Conservation (phyloP, 2,797 vertebrate species). For the Enoplosus armatus region DNA sequence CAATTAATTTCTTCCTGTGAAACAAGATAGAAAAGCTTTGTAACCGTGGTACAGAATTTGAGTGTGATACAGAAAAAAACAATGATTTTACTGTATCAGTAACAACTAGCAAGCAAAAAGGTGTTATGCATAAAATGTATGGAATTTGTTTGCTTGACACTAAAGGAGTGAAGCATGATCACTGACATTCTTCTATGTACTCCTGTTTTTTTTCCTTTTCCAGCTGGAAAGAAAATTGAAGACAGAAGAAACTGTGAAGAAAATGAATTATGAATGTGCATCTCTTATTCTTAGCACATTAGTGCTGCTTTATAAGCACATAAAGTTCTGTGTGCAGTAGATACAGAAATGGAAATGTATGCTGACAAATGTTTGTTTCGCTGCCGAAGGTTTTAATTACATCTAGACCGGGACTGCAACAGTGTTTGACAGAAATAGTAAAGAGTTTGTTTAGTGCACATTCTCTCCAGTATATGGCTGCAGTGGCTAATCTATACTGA, state of each 20-base stretch:
- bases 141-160: slow-evolving; percentile 7
- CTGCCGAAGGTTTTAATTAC: background rate
- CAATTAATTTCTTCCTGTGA: too few species aligned
- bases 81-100: too few species aligned
- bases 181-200: background rate
- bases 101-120: background rate
- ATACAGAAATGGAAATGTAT: slow-evolving; percentile 28
- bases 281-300: background rate
- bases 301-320: slow-evolving; percentile 10
- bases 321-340: background rate
- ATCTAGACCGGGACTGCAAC: background rate
- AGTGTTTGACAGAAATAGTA: background rate
- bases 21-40: too few species aligned
- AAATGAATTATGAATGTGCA: background rate
- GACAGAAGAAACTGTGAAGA: slow-evolving; percentile 1
- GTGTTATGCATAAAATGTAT: slow-evolving; percentile 14
- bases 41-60: background rate
- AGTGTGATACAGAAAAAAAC: background rate
- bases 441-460: background rate
- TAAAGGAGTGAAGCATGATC: background rate
- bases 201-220: background rate
- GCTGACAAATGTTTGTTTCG: slow-evolving; percentile 5
- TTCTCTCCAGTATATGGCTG: background rate
- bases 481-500: slow-evolving; percentile 7
- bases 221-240: background rate